Conservation (phyloP, 2,888 invertebrate genomes). For the Mythimna lalbum region DNA sequence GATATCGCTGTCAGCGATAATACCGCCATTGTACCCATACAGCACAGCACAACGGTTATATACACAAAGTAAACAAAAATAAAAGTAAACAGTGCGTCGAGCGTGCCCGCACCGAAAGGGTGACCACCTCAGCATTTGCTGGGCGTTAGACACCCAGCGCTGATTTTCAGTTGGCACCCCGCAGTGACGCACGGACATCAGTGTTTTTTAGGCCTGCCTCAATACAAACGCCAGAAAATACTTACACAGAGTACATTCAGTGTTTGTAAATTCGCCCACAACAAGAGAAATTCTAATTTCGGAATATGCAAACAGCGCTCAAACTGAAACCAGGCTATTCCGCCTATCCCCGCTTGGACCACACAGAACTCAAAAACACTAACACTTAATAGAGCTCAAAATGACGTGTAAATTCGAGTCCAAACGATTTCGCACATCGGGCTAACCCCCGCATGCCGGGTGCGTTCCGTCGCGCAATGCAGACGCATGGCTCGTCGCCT, state of each 20-base stretch:
- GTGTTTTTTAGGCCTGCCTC: too few species aligned
- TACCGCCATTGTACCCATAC: too few species aligned
- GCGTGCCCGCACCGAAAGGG: too few species aligned
- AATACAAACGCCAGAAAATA: too few species aligned
- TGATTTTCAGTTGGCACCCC: too few species aligned
- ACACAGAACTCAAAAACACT: constrained; percentile 24
- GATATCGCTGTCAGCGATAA: too few species aligned
- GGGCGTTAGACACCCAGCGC: too few species aligned
- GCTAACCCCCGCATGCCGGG: constrained; percentile 71
- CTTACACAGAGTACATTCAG: neutral
- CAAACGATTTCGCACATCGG: constrained; percentile 54
- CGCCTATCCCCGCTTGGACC: neutral
- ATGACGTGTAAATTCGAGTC: constrained; percentile 53
- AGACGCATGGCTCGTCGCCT: constrained; percentile 76
- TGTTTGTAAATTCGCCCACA: neutral
- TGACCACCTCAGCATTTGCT: too few species aligned
- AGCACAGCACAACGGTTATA: too few species aligned
- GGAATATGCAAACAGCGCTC: neutral
- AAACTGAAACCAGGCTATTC: constrained; percentile 2
- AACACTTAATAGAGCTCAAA: constrained; percentile 42
- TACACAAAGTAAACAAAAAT: too few species aligned
- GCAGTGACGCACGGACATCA: too few species aligned
- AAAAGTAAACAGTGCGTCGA: too few species aligned
- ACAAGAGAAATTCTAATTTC: neutral
- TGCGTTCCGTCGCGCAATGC: constrained; percentile 74